Evolutionary conservation across 2,113 vertebrate species (phyloP).

Genomic region (Megaceryle torquata): DNA sequence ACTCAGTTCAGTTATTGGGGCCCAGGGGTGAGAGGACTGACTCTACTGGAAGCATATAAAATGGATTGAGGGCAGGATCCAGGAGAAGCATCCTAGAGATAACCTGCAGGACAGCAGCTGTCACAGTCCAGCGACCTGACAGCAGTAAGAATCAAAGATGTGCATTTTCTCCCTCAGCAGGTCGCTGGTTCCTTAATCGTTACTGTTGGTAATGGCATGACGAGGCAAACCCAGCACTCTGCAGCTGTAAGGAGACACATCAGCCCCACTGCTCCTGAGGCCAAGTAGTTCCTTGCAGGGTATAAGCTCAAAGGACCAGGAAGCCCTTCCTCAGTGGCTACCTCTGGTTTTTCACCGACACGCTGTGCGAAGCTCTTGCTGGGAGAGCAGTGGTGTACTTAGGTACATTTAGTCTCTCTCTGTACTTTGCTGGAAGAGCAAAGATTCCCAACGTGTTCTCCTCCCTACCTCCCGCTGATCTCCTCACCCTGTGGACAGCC

Average conservation of each 20-base stretch:
- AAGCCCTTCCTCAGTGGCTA: not conserved
- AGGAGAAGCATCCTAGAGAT: not conserved
- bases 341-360: rapidly evolving
- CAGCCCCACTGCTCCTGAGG: not conserved
- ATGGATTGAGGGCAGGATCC: rapidly evolving
- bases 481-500: rapidly evolving
- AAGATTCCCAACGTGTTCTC: not conserved
- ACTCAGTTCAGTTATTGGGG: not conserved
- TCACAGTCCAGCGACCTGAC: not conserved
- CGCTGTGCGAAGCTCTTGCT: rapidly evolving
- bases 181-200: not conserved
- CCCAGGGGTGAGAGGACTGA: not conserved
- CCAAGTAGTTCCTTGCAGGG: not conserved
- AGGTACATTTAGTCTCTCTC: rapidly evolving
- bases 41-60: rapidly evolving
- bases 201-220: not conserved
- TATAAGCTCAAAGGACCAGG: rapidly evolving
- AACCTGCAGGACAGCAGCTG: not conserved
- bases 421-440: rapidly evolving
- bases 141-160: not conserved
- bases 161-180: not conserved
- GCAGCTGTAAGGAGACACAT: not conserved
- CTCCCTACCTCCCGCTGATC: rapidly evolving
- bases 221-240: not conserved
- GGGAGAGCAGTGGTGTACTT: rapidly evolving